phyloP scores from a whole-genome alignment of 2,888 invertebrate genomes.

The Amphimallon solstitiale region DNA sequence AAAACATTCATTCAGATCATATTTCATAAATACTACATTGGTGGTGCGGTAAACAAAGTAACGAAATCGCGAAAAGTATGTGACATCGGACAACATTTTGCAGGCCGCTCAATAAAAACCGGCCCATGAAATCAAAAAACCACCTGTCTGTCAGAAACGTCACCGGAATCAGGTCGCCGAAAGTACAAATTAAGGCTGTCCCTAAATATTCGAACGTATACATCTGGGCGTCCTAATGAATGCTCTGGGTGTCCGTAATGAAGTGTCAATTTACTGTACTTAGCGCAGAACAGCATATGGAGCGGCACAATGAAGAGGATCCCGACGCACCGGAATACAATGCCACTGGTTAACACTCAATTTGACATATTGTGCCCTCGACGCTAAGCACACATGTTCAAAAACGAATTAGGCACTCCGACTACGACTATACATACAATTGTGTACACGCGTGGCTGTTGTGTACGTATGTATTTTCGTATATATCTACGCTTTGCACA shows the following conservation, averaged over 20 bases:
- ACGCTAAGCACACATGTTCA: constrained; percentile 46
- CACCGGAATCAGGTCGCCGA: constrained; percentile 4
- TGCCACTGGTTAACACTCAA: constrained; percentile 61
- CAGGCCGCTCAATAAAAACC: too few relatives aligned
- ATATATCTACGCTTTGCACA: too few relatives aligned
- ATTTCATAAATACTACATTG: too few relatives aligned
- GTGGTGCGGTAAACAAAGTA: too few relatives aligned
- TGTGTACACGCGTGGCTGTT: neutral
- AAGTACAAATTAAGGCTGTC: constrained; percentile 27
- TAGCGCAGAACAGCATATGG: constrained; percentile 56
- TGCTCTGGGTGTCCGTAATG: constrained; percentile 61
- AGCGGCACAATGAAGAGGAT: constrained; percentile 42
- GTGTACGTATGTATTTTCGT: neutral
- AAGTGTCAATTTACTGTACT: constrained; percentile 62
- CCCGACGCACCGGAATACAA: constrained; percentile 44
- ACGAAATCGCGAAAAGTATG: too few relatives aligned
- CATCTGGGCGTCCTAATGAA: constrained; percentile 58
- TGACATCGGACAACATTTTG: too few relatives aligned
- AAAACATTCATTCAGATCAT: too few relatives aligned
- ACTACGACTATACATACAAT: too few relatives aligned
- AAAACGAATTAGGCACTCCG: constrained; percentile 43
- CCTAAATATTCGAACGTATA: constrained; percentile 44
- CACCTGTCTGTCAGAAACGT: constrained; percentile 24
- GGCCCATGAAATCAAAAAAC: too few relatives aligned
- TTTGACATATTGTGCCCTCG: constrained; percentile 61